Conservation (phyloP, 2,113 vertebrate genomes). For the Mohoua ochrocephala region DNA sequence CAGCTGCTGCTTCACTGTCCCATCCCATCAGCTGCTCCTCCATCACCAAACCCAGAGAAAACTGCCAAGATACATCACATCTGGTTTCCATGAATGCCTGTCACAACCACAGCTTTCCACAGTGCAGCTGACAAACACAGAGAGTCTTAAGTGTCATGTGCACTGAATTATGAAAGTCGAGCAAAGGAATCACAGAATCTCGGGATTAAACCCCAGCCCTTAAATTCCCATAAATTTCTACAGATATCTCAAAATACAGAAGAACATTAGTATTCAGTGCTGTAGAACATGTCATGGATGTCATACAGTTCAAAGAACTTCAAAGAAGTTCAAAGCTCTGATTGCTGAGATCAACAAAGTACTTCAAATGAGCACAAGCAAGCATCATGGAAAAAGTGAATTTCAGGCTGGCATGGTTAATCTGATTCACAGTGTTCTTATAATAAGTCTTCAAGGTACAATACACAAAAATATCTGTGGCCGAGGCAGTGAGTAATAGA, state of each 20-base stretch:
- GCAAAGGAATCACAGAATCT: not conserved
- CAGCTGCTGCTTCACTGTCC: not conserved
- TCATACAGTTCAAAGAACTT: not conserved
- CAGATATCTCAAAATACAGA: not conserved
- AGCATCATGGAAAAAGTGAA: not conserved
- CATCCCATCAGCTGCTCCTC: not conserved
- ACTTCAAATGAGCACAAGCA: not conserved
- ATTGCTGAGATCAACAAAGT: not conserved
- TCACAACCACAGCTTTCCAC: not conserved
- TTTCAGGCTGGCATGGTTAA: not conserved
- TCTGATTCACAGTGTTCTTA: not conserved
- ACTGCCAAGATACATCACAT: not conserved
- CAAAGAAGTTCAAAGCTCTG: not conserved
- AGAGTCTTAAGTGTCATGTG: not conserved
- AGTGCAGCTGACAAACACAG: not conserved
- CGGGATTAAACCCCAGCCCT: not conserved
- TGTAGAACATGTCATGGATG: not conserved
- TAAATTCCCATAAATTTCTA: not conserved
- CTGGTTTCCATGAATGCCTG: not conserved
- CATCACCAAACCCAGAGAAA: not conserved
- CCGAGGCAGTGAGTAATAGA: not conserved
- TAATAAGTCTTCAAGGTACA: not conserved
- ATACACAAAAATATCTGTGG: not conserved
- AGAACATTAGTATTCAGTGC: not conserved
- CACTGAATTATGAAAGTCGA: not conserved